Evolutionary conservation across 2,797 vertebrate genomes (phyloP).

Genomic region (Gymnodraco acuticeps): DNA sequence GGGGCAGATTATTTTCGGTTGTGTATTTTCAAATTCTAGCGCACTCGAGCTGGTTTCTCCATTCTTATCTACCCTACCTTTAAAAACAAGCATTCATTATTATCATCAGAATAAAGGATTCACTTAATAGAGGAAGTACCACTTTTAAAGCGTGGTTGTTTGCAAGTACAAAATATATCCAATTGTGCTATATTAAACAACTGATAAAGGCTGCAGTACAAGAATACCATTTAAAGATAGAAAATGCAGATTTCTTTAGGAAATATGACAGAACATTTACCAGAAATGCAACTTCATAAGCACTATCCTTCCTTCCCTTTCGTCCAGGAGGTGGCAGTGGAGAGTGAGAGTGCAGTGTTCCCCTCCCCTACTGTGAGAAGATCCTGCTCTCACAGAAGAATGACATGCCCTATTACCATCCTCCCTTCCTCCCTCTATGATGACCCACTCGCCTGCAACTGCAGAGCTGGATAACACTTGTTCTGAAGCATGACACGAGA

Average conservation of each 20-base stretch:
- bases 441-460: conserved; percentile 59
- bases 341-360: conserved; percentile 10
- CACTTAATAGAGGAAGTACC: background rate
- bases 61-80: no score
- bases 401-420: conserved; percentile 68
- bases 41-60: no score
- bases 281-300: background rate
- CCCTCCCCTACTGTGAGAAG: conserved; percentile 56
- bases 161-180: background rate
- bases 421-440: conserved; percentile 36
- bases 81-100: background rate
- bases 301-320: background rate
- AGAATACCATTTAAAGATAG: background rate
- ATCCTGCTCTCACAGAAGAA: conserved; percentile 63
- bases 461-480: conserved; percentile 34
- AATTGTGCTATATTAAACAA: background rate
- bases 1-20: no score
- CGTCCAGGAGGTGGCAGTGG: conserved; percentile 67
- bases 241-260: background rate
- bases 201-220: background rate
- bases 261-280: background rate
- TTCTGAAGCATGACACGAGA: conserved; percentile 25
- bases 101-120: background rate
- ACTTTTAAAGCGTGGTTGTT: background rate
- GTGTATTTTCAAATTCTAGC: no score